Conservation (phyloP, 2,113 vertebrate species). For the Peromyscus californicus region DNA sequence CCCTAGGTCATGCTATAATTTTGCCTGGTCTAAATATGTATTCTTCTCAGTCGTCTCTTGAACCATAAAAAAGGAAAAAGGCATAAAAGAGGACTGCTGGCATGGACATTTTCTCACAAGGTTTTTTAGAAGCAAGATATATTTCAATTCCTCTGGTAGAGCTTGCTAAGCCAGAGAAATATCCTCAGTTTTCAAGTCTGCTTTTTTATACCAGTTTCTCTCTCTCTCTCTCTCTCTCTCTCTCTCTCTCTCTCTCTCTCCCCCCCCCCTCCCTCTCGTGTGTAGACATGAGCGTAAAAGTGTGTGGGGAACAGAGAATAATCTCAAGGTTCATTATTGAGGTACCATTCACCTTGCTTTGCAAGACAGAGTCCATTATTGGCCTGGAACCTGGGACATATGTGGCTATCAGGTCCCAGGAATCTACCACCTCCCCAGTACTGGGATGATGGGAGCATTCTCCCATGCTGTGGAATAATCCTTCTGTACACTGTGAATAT, state of each 20-base stretch:
- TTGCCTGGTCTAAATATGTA: neutral
- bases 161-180: neutral
- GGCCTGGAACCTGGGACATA: neutral
- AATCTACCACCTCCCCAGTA: neutral
- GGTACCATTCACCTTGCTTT: neutral
- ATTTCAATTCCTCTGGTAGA: neutral
- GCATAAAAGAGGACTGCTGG: neutral
- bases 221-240: neutral
- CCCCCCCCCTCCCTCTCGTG: neutral
- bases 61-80: neutral
- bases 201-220: neutral
- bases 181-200: neutral
- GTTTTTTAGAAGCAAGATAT: neutral
- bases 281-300: neutral
- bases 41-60: conserved; percentile 5
- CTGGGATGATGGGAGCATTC: neutral
- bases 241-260: neutral
- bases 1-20: neutral
- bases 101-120: neutral
- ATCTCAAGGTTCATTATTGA: neutral
- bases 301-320: neutral
- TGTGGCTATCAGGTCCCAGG: neutral
- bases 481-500: too few species aligned
- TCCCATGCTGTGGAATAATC: too few species aligned
- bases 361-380: neutral